These are phyloP conservation scores for Mizuhopecten yessoensis DNA, from an alignment of 1,140 invertebrate species.

Conservation along the genomic window DNA sequence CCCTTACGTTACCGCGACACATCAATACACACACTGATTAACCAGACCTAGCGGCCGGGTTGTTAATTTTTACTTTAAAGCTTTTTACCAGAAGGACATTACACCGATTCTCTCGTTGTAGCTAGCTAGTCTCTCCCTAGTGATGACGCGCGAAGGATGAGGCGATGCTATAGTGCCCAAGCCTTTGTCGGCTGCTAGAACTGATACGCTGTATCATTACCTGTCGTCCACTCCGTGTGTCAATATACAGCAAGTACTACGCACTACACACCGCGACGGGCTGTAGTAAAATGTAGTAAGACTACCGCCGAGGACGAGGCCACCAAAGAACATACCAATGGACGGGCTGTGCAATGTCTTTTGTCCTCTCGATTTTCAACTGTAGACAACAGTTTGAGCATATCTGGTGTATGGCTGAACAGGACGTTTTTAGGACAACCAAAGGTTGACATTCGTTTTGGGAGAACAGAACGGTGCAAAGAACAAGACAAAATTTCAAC, in stretches of 20 bases:
- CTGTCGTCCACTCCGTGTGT: neutral
- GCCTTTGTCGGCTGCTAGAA: neutral
- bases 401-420: too few relatives aligned
- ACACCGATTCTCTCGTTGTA: neutral
- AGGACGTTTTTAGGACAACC: too few relatives aligned
- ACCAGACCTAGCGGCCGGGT: neutral
- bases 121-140: neutral
- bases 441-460: too few relatives aligned
- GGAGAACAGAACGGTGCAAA: too few relatives aligned
- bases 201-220: neutral
- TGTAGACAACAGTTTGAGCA: too few relatives aligned
- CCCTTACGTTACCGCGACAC: neutral
- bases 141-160: conserved; percentile 21
- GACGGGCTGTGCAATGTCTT: neutral
- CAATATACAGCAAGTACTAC: conserved; percentile 1
- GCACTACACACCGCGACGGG: neutral
- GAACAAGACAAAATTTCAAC: too few relatives aligned
- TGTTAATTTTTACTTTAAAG: conserved; percentile 36
- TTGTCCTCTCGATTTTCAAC: neutral
- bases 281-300: conserved; percentile 1
- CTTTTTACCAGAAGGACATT: conserved; percentile 28
- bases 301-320: neutral
- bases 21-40: neutral
- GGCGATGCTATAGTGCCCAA: neutral
- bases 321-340: neutral